Evolutionary conservation across 2,888 invertebrate species (phyloP), one percentile per base, ranked within the genome.

Genomic region (Ptilodon capucinus): DNA sequence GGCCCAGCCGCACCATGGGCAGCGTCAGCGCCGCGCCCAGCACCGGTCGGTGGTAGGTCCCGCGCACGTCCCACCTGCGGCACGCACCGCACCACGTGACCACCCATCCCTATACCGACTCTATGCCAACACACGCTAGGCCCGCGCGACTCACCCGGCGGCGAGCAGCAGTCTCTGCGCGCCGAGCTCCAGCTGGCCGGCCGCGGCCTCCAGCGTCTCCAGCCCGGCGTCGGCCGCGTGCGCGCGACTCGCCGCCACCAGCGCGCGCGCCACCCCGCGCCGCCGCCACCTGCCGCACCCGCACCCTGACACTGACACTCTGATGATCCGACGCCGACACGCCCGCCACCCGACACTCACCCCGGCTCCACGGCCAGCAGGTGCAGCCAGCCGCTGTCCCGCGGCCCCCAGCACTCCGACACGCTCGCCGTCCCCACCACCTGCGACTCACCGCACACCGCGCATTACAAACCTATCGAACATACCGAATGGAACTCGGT

Each of bases 401-500:
- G 52, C 42, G 66, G 53, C 35, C 74, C 79, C 60, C 74, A 66
- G 54, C 48, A 63, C 56, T 68, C 67, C 0, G 71, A 58, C 58
- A 81, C 62, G 60, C 77, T 76, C 47, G 67, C 70, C 28, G 81
- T 78, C 50, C 79, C 84, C 60, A 83, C 70, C 44, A 81, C 36
- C 68, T 68, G 68, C 32, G 45, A 21, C 21, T 6, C 21, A 21
- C 21, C 21, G 0, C 21, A 7, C 21, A 21, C 21, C 21, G 21
- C 21, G 5, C 4, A 7, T 21, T 21, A 21, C 21, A n/a, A n/a
- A n/a, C n/a, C n/a, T n/a, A n/a, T n/a, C n/a, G 28, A 8, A n/a
- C 28, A 5, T 1, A 11, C 28, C 9, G 28, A 28, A 3, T 11
- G 28, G 9, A 21, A 28, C 28, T 28, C 28, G 2, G n/a, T 4